Base-by-base conservation (phyloP, 2,797 vertebrate species). In the Falco novaeseelandiae region DNA sequence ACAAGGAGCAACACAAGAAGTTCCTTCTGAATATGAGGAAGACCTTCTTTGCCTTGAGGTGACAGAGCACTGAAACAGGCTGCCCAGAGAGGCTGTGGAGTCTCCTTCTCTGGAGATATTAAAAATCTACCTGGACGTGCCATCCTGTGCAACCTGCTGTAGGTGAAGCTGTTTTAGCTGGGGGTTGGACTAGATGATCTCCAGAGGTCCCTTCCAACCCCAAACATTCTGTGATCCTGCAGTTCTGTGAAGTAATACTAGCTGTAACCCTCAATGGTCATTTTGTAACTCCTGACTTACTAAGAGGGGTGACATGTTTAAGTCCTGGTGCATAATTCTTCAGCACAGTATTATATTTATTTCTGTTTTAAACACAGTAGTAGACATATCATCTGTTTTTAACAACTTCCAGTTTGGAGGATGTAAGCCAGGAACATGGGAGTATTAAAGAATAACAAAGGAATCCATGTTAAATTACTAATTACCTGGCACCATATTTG, bases 381-480 rank as follows among this genome's bases (percentile, higher is more conserved):
- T 87, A 96, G 89, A 93, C 9, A 52, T 62, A 57, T 91, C 11
- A 95, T 69, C 59, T 69, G 14, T 10, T 90, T 63, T 84, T 65
- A 96, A 72, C 30, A 78, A 25, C 49, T 83, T 89, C 66, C 77
- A 94, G 54, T 69, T 97, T 94, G 73, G 73, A 95, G 66, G 94
- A 97, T 96, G 83, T 89, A 96, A 66, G 66, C 42, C 92, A 96
- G 86, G 83, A 67, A 44, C 76, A 95, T 20, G 14, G 27, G 44
- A 58, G 6, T 90, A 70, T 79, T 95, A 89, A 80, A 84, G 70
- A 97, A 79, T 69, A 89, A 94, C 84, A 96, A 88, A 95, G 46
- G 55, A 89, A 91, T 84, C 48, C 70, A 73, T 96, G 82, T 46
- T 95, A 96, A 93, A 80, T 91, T 29, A 11, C 79, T 97, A 96